A percentile compares a stretch with the other conserved stretches of the same genome.
These are phyloP conservation scores for Orycteropus afer DNA, from an alignment of 2,113 vertebrate species.

Conservation along the genomic window DNA sequence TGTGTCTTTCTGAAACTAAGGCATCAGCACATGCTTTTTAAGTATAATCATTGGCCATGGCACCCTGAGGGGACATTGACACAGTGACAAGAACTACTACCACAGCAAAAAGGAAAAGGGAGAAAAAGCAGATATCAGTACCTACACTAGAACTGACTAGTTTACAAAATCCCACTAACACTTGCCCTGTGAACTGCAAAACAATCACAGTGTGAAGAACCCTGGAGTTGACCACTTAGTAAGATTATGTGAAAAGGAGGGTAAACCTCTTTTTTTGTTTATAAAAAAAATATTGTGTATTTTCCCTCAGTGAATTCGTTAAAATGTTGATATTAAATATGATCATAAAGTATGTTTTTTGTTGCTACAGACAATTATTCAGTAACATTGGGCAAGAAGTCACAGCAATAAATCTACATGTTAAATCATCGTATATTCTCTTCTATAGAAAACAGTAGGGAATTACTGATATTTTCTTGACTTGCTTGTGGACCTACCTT, in stretches of 20 bases:
- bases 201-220: not conserved
- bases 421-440: not conserved
- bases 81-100: not conserved
- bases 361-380: not conserved
- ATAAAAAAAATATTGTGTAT: not conserved
- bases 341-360: not conserved
- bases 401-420: not conserved
- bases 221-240: not conserved
- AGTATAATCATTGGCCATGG: fast-evolving
- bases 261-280: not conserved
- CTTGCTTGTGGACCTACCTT: not conserved
- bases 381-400: not conserved
- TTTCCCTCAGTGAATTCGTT: not conserved
- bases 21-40: not conserved
- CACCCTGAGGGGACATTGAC: not conserved
- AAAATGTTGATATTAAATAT: conserved; percentile 36
- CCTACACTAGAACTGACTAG: not conserved
- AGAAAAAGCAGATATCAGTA: not conserved
- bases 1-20: not conserved
- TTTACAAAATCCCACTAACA: not conserved
- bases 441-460: not conserved
- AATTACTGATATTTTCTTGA: not conserved
- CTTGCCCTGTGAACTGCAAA: not conserved
- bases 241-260: not conserved
- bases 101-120: not conserved